Evolutionary conservation across 2,113 vertebrate species (phyloP).

Genomic region (Potamarius usumacintae): DNA sequence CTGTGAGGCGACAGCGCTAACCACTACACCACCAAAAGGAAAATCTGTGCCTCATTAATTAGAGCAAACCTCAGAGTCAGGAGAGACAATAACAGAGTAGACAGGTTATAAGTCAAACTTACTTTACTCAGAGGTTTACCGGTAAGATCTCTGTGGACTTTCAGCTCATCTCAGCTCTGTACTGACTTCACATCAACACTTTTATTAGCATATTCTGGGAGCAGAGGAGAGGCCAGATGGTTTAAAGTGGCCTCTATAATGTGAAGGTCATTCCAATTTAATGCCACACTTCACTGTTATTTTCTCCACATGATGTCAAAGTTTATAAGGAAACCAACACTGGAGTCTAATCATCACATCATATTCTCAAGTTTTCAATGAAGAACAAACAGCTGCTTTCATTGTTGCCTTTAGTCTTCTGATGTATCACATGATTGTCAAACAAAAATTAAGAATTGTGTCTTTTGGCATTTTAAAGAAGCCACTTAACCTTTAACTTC

Average conservation of each 20-base stretch:
- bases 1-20: too few species aligned
- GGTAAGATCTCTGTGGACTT: not conserved
- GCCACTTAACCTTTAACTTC: not conserved
- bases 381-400: not conserved
- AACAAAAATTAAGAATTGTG: not conserved
- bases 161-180: not conserved
- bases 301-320: not conserved
- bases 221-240: not conserved
- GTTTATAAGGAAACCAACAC: too few species aligned
- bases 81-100: not conserved
- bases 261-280: not conserved
- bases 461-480: too few species aligned
- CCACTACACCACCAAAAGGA: not conserved
- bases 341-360: not conserved
- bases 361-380: not conserved
- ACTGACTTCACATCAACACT: not conserved
- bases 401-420: not conserved
- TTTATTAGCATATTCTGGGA: not conserved
- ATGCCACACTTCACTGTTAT: not conserved
- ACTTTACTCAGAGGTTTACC: not conserved
- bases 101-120: not conserved
- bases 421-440: not conserved
- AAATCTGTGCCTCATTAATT: not conserved
- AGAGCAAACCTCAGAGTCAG: not conserved
- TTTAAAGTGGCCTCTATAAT: not conserved